phyloP scores from a whole-genome alignment of 1,140 invertebrate species.

The Conus betulinus region DNA sequence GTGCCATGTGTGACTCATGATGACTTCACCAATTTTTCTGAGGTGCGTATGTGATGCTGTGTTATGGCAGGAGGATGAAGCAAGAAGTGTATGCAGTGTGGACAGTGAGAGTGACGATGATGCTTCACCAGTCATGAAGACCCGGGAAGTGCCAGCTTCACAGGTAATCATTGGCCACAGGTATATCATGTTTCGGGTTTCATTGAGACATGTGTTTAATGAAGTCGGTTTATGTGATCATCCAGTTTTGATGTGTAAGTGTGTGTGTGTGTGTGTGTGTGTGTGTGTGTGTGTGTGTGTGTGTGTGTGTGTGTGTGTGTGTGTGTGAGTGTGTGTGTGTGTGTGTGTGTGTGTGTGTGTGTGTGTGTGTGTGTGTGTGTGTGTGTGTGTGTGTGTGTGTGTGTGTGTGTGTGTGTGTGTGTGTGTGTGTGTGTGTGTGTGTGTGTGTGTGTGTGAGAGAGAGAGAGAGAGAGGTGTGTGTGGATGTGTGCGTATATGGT shows the following conservation, averaged over 20 bases:
- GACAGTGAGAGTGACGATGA: slow-evolving; percentile 51
- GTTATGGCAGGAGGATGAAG: slow-evolving; percentile 5
- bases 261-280: background rate
- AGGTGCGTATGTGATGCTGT: too few species aligned
- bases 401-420: background rate
- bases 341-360: background rate
- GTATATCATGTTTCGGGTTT: too few species aligned
- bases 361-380: background rate
- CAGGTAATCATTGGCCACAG: slow-evolving; percentile 22
- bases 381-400: background rate
- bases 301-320: background rate
- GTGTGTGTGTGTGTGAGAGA: background rate
- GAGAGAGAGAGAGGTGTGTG: background rate
- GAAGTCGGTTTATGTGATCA: too few species aligned
- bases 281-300: background rate
- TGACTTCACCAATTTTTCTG: too few species aligned
- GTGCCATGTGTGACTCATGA: too few species aligned
- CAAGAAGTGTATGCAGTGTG: slow-evolving; percentile 27
- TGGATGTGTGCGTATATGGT: background rate
- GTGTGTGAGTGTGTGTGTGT: background rate
- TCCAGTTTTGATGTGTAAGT: background rate
- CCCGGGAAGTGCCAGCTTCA: slow-evolving; percentile 43
- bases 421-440: background rate
- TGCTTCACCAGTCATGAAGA: slow-evolving; percentile 41
- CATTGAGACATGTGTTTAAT: too few species aligned